A percentile compares a stretch with the other conserved stretches of the same genome.
These are phyloP conservation scores for Antennarius maculatus DNA, from an alignment of 2,797 vertebrate species.

Conservation along the genomic window DNA sequence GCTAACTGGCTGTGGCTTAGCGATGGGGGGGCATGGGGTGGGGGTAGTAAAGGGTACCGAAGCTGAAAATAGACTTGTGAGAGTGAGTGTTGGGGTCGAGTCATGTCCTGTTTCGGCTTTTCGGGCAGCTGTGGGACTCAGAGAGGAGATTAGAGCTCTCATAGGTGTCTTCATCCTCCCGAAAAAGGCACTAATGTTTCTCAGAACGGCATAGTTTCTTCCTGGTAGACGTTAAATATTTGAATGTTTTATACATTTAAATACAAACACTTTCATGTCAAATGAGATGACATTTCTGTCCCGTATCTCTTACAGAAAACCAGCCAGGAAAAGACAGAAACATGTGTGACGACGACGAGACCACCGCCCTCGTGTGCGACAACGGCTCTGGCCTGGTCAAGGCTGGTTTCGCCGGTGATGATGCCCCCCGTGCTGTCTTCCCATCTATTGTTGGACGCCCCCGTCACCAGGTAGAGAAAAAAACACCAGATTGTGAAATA, in stretches of 20 bases:
- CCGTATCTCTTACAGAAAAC: conserved; percentile 62
- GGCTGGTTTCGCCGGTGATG: conserved; percentile 97
- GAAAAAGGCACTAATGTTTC: conserved; percentile 32
- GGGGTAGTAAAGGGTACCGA: conserved; percentile 51
- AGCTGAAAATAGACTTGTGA: conserved; percentile 74
- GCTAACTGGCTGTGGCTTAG: conserved; percentile 68
- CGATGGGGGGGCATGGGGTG: conserved; percentile 2
- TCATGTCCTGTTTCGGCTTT: conserved; percentile 64
- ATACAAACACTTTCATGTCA: neutral
- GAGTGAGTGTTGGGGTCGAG: conserved; percentile 22
- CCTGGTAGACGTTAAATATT: neutral
- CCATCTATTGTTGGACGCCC: conserved; percentile 97
- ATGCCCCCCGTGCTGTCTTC: conserved; percentile 95
- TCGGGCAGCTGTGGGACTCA: conserved; percentile 49
- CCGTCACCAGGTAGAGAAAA: conserved; percentile 89
- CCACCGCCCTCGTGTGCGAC: conserved; percentile 93
- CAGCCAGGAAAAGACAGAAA: conserved; percentile 69
- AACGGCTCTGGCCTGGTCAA: conserved; percentile 97
- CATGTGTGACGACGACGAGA: conserved; percentile 98
- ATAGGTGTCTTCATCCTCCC: conserved; percentile 40
- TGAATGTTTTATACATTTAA: neutral
- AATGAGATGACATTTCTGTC: conserved; percentile 9
- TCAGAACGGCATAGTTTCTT: neutral
- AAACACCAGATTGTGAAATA: neutral
- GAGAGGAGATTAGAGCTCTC: conserved; percentile 59